These are phyloP conservation scores for Gonatopus flavifemur DNA, from an alignment of 1,140 invertebrate species.

Conservation along the genomic window DNA sequence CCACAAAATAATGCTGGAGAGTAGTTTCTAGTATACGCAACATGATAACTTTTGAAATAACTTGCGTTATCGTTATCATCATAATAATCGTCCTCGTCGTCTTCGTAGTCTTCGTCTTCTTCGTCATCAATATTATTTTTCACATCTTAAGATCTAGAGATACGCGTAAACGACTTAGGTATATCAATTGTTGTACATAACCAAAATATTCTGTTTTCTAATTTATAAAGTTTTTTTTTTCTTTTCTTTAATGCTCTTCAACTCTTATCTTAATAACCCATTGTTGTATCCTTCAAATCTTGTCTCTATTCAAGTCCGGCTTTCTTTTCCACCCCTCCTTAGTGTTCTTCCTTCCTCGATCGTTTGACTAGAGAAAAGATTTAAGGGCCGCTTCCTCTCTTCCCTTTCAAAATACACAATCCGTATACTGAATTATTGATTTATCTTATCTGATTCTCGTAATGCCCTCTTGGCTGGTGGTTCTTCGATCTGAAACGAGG, in stretches of 20 bases:
- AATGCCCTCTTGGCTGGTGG: conserved; percentile 55
- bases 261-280: conserved; percentile 28
- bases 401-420: conserved; percentile 17
- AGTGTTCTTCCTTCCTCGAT: no score
- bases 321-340: conserved; percentile 2
- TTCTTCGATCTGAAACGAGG: conserved; percentile 55
- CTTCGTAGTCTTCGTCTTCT: no score
- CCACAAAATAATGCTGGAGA: no score
- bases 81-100: no score
- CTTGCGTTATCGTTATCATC: no score
- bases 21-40: no score
- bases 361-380: no score
- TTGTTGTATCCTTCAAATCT: conserved; percentile 35
- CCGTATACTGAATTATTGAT: conserved; percentile 51
- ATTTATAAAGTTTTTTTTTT: conserved; percentile 50
- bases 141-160: conserved; percentile 47
- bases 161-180: conserved; percentile 52
- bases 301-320: conserved; percentile 24
- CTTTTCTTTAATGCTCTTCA: conserved; percentile 34
- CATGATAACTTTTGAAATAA: no score
- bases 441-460: conserved; percentile 53
- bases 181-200: conserved; percentile 55
- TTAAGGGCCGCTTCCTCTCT: conserved; percentile 14
- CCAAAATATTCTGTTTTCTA: conserved; percentile 56
- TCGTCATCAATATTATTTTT: no score